Evolutionary conservation across 2,888 invertebrate genomes (phyloP), one percentile per base, ranked within the genome.

Genomic region (Pristionchus fissidentatus): DNA sequence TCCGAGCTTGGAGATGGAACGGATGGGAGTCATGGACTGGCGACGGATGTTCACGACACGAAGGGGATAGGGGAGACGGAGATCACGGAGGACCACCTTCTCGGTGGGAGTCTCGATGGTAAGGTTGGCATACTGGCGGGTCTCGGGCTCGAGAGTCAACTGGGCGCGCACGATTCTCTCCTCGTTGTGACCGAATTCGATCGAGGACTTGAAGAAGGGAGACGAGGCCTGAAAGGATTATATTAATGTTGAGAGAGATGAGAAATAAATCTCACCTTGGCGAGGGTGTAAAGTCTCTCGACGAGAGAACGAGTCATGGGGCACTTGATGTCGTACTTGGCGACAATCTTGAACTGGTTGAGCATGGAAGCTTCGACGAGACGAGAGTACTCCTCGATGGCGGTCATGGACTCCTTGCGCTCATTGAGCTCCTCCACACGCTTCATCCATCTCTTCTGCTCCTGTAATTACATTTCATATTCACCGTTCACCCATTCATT

Each of bases 381-480:
- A 22, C 79, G 84, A 81, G 86, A 86, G 73, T 86, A 85, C 79
- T 88, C 85, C 52, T 77, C 43, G n/a, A 85, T 79, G 19, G 38
- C 19, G 46, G 46, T 80, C 83, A 19, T 10, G 8, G 10, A 22
- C n/a, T 75, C 75, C 35, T 38, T 49, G 70, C 70, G 43, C n/a
- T 85, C 85, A 70, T 85, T 84, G 46, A 80, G 83, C 77, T 87
- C 85, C 78, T 86, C 82, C 4, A 35, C 38, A 46, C 79, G 84
- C 84, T 86, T 87, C 79, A 88, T 84, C 85, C 84, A 86, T 80
- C 84, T 57, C 84, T 87, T 85, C 84, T 87, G 87, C 66, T 87
- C 85, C 46, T n/a, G n/a, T n/a, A 60, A 77, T 85, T 84, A 83
- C 73, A 87, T 86, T 57, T 86, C 85, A 84, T 85, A 87, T 75